Percentiles rank a stretch among this genome's conserved stretches.
Conservation (phyloP, 2,888 invertebrate genomes). For the Listrodromus nycthemerus region DNA sequence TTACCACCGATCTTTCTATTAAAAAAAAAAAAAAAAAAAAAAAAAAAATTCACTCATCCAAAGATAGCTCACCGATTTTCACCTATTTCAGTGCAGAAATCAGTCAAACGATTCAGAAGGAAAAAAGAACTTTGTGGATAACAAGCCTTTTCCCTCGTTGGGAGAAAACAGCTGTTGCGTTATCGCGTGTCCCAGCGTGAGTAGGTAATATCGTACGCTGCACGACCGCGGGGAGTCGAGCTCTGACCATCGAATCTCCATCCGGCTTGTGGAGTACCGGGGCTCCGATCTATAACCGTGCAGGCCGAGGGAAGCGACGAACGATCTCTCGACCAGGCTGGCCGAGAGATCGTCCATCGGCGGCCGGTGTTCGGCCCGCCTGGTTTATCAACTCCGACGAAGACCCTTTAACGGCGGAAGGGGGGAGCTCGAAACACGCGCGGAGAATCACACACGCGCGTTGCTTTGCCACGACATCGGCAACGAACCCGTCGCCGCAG, state of each 20-base stretch:
- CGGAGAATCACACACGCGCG: conserved; percentile 32
- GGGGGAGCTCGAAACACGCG: conserved; percentile 61
- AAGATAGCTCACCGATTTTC: no score
- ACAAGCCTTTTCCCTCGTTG: background rate
- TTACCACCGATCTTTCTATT: background rate
- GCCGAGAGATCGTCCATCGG: conserved; percentile 51
- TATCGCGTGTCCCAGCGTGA: background rate
- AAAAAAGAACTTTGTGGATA: background rate
- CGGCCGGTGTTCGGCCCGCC: conserved; percentile 55
- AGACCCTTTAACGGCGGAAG: conserved; percentile 70
- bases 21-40: no score
- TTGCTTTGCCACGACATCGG: conserved; percentile 38
- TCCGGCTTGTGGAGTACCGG: background rate
- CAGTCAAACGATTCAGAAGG: no score
- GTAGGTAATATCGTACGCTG: conserved; percentile 25
- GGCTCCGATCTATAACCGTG: background rate
- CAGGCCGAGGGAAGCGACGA: conserved; percentile 35
- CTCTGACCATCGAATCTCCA: background rate
- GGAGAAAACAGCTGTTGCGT: conserved; percentile 5
- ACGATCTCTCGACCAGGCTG: conserved; percentile 8
- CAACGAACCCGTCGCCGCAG: conserved; percentile 39
- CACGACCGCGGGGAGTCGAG: conserved; percentile 14
- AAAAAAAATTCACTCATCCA: no score
- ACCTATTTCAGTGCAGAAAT: no score
- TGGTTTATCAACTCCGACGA: conserved; percentile 77